Percentiles rank a stretch among this genome's conserved stretches.
phyloP scores from a whole-genome alignment of 92 coral and sea anemone species.

The Zoanthus sansibaricus region DNA sequence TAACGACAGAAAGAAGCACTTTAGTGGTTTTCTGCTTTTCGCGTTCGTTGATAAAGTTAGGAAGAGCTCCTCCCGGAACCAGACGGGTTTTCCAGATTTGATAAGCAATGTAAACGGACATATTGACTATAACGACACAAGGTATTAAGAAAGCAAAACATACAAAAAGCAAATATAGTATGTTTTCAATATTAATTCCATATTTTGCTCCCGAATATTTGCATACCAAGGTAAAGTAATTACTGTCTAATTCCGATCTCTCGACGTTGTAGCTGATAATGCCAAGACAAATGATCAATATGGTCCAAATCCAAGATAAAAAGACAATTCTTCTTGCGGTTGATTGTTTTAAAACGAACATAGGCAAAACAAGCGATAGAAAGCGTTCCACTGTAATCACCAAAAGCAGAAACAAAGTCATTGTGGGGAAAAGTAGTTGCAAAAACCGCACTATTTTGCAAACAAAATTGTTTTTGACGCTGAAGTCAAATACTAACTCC shows the following conservation, averaged over 20 bases:
- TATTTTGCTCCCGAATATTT: background rate
- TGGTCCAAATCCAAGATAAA: slow-evolving; percentile 13
- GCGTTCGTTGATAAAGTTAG: background rate
- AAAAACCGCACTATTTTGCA: slow-evolving; percentile 1
- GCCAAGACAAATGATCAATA: background rate
- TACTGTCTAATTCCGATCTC: background rate
- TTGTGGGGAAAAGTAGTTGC: slow-evolving; percentile 17
- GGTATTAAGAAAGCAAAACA: background rate
- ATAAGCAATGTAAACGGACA: slow-evolving; percentile 7
- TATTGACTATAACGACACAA: background rate
- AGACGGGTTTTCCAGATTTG: background rate
- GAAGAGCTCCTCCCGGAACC: background rate
- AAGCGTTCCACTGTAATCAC: slow-evolving; percentile 2
- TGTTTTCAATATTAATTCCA: background rate
- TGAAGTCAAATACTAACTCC: background rate
- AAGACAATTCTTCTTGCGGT: background rate
- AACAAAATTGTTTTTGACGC: background rate
- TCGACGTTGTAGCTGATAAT: slow-evolving; percentile 10
- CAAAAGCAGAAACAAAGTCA: background rate
- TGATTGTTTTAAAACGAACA: background rate
- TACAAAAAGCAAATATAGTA: background rate
- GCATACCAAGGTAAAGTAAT: background rate
- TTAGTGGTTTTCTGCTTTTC: slow-evolving; percentile 8
- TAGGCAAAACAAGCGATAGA: background rate
- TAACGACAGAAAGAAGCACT: background rate